Base-by-base conservation (phyloP, 2,888 invertebrate genomes). In the Apamea crenata region DNA sequence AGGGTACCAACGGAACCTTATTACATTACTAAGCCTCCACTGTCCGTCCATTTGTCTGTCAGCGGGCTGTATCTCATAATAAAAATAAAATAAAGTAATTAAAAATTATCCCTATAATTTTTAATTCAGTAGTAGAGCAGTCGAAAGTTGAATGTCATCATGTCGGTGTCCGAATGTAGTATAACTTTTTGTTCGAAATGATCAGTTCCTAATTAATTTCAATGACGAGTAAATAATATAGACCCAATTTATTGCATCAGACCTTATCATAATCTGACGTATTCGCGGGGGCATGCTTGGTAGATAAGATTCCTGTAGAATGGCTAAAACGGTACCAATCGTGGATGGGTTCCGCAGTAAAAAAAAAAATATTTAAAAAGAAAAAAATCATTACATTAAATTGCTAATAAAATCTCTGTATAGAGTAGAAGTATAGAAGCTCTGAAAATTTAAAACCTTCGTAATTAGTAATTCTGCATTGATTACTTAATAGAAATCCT, bases 201-300 rank as follows among this genome's bases (percentile, higher is more conserved):
- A 74, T 74, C n/a, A n/a, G 56, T 66, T 40, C 25, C 29, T 36
- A 78, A 81, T 82, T 82, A 81, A 82, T 25, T 77, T n/a, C 50
- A 61, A 81, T 81, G 81, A 82, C 67, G 18, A 71, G 78, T 77
- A 71, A 44, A 36, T 81, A 71, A 70, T 77, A 16, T 47, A 44
- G 44, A 77, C 16, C 70, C 36, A 82, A 4, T 82, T 77, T 44
- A 67, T 82, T 81, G 44, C 82, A 67, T 81, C 77, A 82, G 77
- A 53, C 66, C 70, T n/a, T 56, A 53, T 61, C n/a, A 5, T 81
- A 77, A 82, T 71, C 50, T 16, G 32, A 71, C 32, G 12, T 77
- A 61, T 50, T 71, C 29, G 77, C 66, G 77, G 66, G 32, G 67
- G 50, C 77, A 63, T 81, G 56, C 56, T 69, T 75, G 32, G 1